These are phyloP conservation scores for Nephotettix cincticeps DNA, from an alignment of 1,140 invertebrate genomes.

Conservation along the genomic window DNA sequence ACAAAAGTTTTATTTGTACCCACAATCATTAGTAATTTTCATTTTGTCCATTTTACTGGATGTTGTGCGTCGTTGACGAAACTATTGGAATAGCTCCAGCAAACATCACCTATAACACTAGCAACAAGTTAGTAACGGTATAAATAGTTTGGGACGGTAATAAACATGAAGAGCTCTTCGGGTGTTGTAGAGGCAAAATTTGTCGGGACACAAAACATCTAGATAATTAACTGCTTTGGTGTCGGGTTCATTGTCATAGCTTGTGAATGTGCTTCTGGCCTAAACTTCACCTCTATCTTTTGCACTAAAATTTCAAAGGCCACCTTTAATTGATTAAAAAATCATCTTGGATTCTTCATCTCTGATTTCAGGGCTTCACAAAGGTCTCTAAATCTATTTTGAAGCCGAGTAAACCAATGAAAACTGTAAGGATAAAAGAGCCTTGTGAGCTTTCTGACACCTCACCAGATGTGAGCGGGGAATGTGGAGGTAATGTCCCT, in stretches of 20 bases:
- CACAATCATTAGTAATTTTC: too few relatives aligned
- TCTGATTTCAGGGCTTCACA: conserved; percentile 28
- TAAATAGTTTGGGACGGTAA: too few relatives aligned
- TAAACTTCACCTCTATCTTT: neutral
- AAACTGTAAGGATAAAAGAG: conserved; percentile 28
- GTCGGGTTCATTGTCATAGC: neutral
- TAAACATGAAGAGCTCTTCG: too few relatives aligned
- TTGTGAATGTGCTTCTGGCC: conserved; percentile 2
- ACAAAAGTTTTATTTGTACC: too few relatives aligned
- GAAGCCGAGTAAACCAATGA: conserved; percentile 23
- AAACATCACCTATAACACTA: too few relatives aligned
- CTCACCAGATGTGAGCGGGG: conserved; percentile 31
- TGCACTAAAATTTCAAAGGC: neutral
- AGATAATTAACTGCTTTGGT: conserved; percentile 6
- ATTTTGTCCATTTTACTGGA: too few relatives aligned
- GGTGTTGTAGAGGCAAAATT: too few relatives aligned
- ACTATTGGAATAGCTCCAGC: too few relatives aligned
- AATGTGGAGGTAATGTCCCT: conserved; percentile 34
- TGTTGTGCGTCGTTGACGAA: too few relatives aligned
- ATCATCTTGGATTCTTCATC: conserved; percentile 3
- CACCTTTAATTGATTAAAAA: neutral
- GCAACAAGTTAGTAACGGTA: too few relatives aligned
- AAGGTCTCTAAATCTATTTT: conserved; percentile 24
- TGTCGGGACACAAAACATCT: too few relatives aligned
- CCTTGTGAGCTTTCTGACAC: conserved; percentile 14